Evolutionary conservation across 2,797 vertebrate species (phyloP).

Genomic region (Lutjanus argentimaculatus): DNA sequence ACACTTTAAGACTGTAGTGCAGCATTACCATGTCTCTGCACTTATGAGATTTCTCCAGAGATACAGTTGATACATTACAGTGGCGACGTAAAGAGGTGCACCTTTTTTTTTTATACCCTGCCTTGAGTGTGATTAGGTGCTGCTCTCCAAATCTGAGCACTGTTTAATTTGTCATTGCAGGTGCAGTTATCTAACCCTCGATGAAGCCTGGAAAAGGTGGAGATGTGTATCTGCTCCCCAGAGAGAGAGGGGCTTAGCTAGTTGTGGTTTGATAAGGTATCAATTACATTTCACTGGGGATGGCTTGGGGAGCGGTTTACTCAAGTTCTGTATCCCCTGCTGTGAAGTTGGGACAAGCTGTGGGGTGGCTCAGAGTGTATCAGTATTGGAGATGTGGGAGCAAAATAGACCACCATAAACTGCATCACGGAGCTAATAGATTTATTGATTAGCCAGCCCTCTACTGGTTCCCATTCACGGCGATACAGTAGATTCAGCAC

Average conservation of each 20-base stretch:
- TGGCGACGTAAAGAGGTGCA: constrained; percentile 28
- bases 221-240: constrained; percentile 55
- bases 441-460: constrained; percentile 77
- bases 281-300: constrained; percentile 46
- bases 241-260: constrained; percentile 22
- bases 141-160: constrained; percentile 55
- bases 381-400: constrained; percentile 44
- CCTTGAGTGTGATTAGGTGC: constrained; percentile 55
- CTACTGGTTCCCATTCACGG: constrained; percentile 55
- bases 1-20: background rate
- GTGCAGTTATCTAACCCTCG: constrained; percentile 33
- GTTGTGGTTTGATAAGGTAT: constrained; percentile 48
- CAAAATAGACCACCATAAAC: constrained; percentile 73
- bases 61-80: constrained; percentile 57
- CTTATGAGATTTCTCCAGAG: constrained; percentile 59
- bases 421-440: constrained; percentile 71
- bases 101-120: constrained; percentile 36
- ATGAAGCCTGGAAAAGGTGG: constrained; percentile 29
- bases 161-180: constrained; percentile 72
- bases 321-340: constrained; percentile 24
- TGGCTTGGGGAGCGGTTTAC: background rate
- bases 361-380: constrained; percentile 39
- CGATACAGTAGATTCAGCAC: constrained; percentile 66
- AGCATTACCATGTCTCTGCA: constrained; percentile 14
- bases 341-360: constrained; percentile 11